Percentiles rank a stretch among this genome's conserved stretches.
phyloP scores from a whole-genome alignment of 2,888 invertebrate species.

The Napeogenes inachia region DNA sequence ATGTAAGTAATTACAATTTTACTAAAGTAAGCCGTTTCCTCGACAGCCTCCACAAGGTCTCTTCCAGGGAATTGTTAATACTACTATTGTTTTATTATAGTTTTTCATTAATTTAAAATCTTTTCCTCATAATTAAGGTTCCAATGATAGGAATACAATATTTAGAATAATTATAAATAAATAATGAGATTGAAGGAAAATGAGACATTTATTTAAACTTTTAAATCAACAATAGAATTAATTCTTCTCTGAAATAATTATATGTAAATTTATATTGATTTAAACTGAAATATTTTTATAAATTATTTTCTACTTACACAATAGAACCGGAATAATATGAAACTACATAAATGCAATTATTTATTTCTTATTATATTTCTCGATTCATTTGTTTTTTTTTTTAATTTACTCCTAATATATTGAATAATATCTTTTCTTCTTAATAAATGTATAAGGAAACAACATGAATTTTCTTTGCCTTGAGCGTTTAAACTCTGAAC shows the following conservation, averaged over 20 bases:
- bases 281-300: no score
- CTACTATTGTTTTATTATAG: background rate
- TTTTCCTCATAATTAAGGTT: background rate
- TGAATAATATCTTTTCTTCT: background rate
- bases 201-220: no score
- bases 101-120: background rate
- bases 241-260: background rate
- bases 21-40: background rate
- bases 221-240: no score
- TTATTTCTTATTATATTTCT: no score
- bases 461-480: slow-evolving; percentile 13
- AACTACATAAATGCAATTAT: no score
- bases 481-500: slow-evolving; percentile 15
- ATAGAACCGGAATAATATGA: no score
- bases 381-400: no score
- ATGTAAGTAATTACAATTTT: no score
- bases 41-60: background rate
- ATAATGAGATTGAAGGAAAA: background rate
- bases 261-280: background rate
- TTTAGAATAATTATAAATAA: background rate
- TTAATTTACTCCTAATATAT: no score
- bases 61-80: background rate
- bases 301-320: no score
- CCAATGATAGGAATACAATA: background rate
- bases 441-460: background rate